phyloP scores from a whole-genome alignment of 1,140 invertebrate species.

The Antheraea mylitta region DNA sequence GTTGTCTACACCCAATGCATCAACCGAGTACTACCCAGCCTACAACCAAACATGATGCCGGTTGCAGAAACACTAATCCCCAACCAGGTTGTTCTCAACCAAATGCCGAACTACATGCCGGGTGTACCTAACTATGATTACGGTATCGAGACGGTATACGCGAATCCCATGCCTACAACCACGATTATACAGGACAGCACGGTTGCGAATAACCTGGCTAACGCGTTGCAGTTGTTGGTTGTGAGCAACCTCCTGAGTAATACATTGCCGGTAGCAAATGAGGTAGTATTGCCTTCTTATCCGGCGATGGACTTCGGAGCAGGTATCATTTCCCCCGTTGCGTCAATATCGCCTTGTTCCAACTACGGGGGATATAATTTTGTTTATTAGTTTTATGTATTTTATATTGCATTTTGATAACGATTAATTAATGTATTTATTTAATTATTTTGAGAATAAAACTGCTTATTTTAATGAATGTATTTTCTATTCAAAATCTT shows the following conservation, averaged over 20 bases:
- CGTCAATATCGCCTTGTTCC: constrained; percentile 10
- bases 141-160: constrained; percentile 23
- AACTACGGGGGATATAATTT: constrained; percentile 18
- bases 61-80: constrained; percentile 35
- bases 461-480: too few species aligned
- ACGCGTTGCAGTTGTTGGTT: constrained; percentile 58
- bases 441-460: neutral
- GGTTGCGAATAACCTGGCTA: constrained; percentile 58
- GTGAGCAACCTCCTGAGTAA: constrained; percentile 57
- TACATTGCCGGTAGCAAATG: constrained; percentile 35
- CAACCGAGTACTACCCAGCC: constrained; percentile 38
- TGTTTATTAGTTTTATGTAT: constrained; percentile 11
- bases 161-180: constrained; percentile 32
- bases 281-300: constrained; percentile 6
- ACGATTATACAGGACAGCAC: constrained; percentile 60
- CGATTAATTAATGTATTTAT: constrained; percentile 5
- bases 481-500: too few species aligned
- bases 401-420: neutral
- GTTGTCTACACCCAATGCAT: constrained; percentile 38
- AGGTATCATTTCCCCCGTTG: neutral
- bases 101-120: constrained; percentile 7
- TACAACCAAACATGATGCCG: constrained; percentile 32
- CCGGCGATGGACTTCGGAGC: constrained; percentile 11
- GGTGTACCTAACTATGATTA: constrained; percentile 7
- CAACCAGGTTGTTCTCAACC: constrained; percentile 37